Evolutionary conservation across 2,797 vertebrate genomes (phyloP).

Genomic region (Hippocampus kuda): DNA sequence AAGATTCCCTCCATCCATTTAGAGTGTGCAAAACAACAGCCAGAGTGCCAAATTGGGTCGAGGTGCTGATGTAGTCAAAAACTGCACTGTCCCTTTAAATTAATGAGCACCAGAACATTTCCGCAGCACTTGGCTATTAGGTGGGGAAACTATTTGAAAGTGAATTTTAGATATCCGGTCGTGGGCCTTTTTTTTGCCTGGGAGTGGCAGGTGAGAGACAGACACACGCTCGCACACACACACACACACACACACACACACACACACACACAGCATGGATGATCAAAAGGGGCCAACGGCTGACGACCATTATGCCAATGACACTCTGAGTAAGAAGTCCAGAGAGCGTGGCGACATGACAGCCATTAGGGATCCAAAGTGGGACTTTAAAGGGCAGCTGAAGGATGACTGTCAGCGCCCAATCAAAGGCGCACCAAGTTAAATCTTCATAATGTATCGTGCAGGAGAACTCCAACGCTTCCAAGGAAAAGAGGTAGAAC

Average conservation of each 20-base stretch:
- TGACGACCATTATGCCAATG: constrained; percentile 80
- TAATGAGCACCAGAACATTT: constrained; percentile 48
- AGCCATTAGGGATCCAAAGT: constrained; percentile 80
- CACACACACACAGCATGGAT: constrained; percentile 68
- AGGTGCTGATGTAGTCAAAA: constrained; percentile 74
- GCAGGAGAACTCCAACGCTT: constrained; percentile 48
- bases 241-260: constrained; percentile 42
- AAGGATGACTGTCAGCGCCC: constrained; percentile 75
- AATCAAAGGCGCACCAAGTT: constrained; percentile 73
- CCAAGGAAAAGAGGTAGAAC: constrained; percentile 39
- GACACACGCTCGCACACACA: constrained; percentile 27
- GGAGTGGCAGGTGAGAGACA: constrained; percentile 59
- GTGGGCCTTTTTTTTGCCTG: constrained; percentile 56
- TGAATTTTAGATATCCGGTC: constrained; percentile 78
- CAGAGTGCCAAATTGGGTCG: constrained; percentile 51
- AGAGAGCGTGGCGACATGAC: constrained; percentile 75
- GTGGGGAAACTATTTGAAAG: constrained; percentile 74
- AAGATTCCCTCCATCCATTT: constrained; percentile 11
- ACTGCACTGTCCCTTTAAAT: constrained; percentile 60
- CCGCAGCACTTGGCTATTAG: constrained; percentile 66
- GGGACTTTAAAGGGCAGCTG: constrained; percentile 77
- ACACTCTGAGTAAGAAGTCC: constrained; percentile 81
- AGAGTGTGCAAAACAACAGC: constrained; percentile 47
- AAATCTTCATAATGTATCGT: constrained; percentile 77
- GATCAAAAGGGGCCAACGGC: constrained; percentile 78